A percentile compares a stretch with the other conserved stretches of the same genome.
Conservation (phyloP, 2,113 vertebrate species). For the Peromyscus leucopus region DNA sequence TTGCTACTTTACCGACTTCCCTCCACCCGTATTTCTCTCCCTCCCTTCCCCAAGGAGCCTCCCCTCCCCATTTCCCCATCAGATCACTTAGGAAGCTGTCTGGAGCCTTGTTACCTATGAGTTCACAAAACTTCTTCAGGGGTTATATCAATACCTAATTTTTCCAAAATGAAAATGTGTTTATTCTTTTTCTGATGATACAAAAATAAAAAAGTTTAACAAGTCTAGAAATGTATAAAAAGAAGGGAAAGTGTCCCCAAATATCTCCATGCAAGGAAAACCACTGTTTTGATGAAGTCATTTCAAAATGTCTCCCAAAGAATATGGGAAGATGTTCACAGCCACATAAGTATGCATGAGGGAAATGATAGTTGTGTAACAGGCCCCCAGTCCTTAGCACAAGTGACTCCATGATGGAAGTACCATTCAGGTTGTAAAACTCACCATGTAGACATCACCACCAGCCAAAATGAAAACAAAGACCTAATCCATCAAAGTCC, state of each 20-base stretch:
- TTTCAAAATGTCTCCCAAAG: neutral
- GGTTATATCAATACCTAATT: neutral
- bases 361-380: neutral
- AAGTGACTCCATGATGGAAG: neutral
- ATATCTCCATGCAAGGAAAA: neutral
- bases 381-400: neutral
- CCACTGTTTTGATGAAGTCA: neutral
- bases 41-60: neutral
- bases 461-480: neutral
- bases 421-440: neutral
- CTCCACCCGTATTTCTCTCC: neutral
- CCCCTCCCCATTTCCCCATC: neutral
- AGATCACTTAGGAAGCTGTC: neutral
- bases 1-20: neutral
- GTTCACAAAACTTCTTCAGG: neutral
- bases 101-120: neutral
- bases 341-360: neutral
- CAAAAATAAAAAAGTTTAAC: constrained; percentile 5
- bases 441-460: neutral
- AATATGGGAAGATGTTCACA: neutral
- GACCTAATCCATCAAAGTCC: neutral
- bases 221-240: neutral
- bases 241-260: neutral
- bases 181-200: neutral
- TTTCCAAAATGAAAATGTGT: neutral